A percentile compares a stretch with the other conserved stretches of the same genome.
Evolutionary conservation across 2,888 invertebrate species (phyloP).

Genomic region (Physocephala rufipes): DNA sequence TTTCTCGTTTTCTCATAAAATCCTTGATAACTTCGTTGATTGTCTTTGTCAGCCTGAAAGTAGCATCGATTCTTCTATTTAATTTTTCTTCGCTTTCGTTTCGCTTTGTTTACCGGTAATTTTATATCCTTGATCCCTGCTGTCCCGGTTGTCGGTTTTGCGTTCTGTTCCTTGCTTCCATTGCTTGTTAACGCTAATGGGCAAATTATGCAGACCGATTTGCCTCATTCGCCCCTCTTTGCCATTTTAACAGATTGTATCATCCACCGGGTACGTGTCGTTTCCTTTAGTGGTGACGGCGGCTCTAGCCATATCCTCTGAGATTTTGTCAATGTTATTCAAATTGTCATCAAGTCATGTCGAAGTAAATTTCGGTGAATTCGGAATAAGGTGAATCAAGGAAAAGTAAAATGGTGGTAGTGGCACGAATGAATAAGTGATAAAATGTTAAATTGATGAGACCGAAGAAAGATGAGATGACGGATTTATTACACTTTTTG

Average conservation of each 20-base stretch:
- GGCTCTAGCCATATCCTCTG: background rate
- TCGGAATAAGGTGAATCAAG: too few species aligned
- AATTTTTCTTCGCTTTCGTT: conserved; percentile 2
- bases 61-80: too few species aligned
- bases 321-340: conserved; percentile 16
- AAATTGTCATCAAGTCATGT: conserved; percentile 3
- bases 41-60: conserved; percentile 13
- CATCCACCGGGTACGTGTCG: background rate
- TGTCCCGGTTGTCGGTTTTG: background rate
- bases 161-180: conserved; percentile 2
- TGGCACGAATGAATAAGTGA: too few species aligned
- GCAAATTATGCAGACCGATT: conserved; percentile 26
- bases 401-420: too few species aligned
- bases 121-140: conserved; percentile 33
- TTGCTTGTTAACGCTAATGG: conserved; percentile 29
- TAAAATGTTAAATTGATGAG: too few species aligned
- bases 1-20: conserved; percentile 20
- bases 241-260: background rate
- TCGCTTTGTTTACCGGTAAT: conserved; percentile 23
- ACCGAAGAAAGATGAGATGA: too few species aligned
- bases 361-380: too few species aligned
- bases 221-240: background rate
- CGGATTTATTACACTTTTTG: too few species aligned
- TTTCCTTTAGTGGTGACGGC: background rate
- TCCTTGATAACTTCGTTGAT: conserved; percentile 21